phyloP scores from a whole-genome alignment of 1,140 invertebrate genomes.

The Spodoptera litura region DNA sequence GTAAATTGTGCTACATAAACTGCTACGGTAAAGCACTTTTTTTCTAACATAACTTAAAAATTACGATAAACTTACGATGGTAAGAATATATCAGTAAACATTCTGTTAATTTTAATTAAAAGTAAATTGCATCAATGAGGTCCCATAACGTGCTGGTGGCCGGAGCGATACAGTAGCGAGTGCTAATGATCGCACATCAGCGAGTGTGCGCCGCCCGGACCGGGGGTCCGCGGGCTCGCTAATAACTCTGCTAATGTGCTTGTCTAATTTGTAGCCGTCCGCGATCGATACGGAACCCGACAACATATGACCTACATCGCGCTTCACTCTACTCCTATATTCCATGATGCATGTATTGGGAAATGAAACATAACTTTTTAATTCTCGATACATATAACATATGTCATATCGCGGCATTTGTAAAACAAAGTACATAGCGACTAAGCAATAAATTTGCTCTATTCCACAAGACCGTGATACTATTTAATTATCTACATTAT shows the following conservation, averaged over 20 bases:
- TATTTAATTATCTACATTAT: no score
- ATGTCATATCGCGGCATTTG: no score
- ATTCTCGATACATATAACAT: no score
- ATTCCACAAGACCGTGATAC: no score
- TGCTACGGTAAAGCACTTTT: background rate
- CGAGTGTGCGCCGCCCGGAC: conserved; percentile 13
- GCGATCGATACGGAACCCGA: conserved; percentile 56
- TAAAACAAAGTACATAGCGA: no score
- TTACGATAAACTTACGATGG: background rate
- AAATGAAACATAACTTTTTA: no score
- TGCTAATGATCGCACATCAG: conserved; percentile 12
- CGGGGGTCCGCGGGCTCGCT: conserved; percentile 54
- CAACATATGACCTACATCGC: conserved; percentile 43
- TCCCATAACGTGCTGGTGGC: background rate
- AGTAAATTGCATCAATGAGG: no score
- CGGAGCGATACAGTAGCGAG: no score
- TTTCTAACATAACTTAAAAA: background rate
- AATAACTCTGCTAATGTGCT: conserved; percentile 67
- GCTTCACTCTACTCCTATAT: background rate
- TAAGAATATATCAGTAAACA: no score
- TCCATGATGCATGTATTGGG: no score
- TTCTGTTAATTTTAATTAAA: no score
- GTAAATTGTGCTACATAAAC: background rate
- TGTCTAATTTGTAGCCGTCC: conserved; percentile 59
- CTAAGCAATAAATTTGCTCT: no score